phyloP scores from a whole-genome alignment of 2,797 vertebrate species.

The Crenuchus spilurus region DNA sequence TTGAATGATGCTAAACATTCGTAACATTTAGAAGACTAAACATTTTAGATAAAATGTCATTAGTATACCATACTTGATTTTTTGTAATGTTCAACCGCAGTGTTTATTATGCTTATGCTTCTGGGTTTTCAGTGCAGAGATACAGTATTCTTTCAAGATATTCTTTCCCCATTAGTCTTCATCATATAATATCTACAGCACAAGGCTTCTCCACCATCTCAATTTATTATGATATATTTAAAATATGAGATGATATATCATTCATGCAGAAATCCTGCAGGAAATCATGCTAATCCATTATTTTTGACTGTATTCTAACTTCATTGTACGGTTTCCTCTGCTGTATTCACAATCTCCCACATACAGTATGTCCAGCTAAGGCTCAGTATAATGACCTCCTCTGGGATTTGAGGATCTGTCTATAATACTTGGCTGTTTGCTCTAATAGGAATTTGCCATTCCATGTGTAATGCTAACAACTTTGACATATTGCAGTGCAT shows the following conservation, averaged over 20 bases:
- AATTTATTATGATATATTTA: conserved; percentile 35
- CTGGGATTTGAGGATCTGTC: conserved; percentile 67
- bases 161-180: conserved; percentile 38
- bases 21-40: no score
- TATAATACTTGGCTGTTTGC: conserved; percentile 67
- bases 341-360: conserved; percentile 4
- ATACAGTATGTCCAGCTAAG: conserved; percentile 44
- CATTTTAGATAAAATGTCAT: no score
- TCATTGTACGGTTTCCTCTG: conserved; percentile 19
- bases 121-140: conserved; percentile 15
- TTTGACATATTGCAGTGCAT: conserved; percentile 46
- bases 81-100: neutral
- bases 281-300: conserved; percentile 48
- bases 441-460: conserved; percentile 58
- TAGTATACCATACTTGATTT: no score
- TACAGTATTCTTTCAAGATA: no score
- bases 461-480: conserved; percentile 59
- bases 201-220: neutral
- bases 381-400: conserved; percentile 75
- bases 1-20: no score
- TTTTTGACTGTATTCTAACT: conserved; percentile 31
- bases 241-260: conserved; percentile 29
- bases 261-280: conserved; percentile 27
- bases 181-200: conserved; percentile 31
- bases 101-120: conserved; percentile 2